A percentile compares a stretch with the other conserved stretches of the same genome.
phyloP scores from a whole-genome alignment of 2,113 vertebrate genomes.

The Leucopsar rothschildi region DNA sequence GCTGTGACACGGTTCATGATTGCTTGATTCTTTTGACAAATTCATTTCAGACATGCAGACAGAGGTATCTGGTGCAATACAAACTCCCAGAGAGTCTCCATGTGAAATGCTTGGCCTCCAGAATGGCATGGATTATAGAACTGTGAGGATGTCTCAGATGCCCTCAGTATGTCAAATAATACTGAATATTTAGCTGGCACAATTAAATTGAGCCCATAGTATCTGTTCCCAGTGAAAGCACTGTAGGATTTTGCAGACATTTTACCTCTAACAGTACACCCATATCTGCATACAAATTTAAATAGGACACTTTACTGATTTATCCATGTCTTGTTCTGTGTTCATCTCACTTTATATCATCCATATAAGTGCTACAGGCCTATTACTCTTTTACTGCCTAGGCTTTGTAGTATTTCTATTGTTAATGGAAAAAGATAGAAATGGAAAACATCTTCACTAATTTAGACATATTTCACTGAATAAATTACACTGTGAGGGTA shows the following conservation, averaged over 20 bases:
- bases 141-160: not conserved
- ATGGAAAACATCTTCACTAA: not conserved
- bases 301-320: not conserved
- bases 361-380: not conserved
- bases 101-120: not conserved
- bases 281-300: not conserved
- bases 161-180: not conserved
- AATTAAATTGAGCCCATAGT: not conserved
- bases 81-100: not conserved
- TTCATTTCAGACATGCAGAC: not conserved
- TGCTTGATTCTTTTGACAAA: not conserved
- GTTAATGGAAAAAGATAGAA: not conserved
- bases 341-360: not conserved
- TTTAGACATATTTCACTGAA: not conserved
- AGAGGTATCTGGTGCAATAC: not conserved
- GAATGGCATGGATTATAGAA: not conserved
- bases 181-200: not conserved
- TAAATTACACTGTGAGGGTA: not conserved
- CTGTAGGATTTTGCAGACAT: not conserved
- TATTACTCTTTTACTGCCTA: not conserved
- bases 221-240: not conserved
- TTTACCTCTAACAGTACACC: not conserved
- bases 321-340: not conserved
- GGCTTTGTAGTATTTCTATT: not conserved
- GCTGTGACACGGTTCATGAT: not conserved